Evolutionary conservation across 2,113 vertebrate genomes (phyloP).

Genomic region (Leptobrachium leishanense): DNA sequence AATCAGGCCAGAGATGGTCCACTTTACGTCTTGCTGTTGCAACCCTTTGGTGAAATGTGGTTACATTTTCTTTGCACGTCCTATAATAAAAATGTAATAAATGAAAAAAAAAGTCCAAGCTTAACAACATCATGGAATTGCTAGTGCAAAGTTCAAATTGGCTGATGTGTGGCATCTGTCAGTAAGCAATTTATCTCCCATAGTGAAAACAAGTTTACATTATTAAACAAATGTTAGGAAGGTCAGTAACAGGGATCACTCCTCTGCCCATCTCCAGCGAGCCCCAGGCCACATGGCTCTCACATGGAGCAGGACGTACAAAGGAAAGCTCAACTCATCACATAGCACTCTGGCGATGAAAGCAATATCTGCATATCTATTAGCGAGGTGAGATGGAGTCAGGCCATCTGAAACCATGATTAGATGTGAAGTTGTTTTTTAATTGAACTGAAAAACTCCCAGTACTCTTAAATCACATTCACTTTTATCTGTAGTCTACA

Average conservation of each 20-base stretch:
- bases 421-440: slow-evolving; percentile 15
- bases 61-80: no score
- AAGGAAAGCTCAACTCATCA: slow-evolving; percentile 20
- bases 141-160: background rate
- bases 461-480: no score
- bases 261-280: background rate
- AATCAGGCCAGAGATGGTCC: no score
- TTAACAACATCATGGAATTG: background rate
- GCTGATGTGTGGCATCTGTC: background rate
- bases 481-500: no score
- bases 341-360: slow-evolving; percentile 1
- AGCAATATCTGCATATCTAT: slow-evolving; percentile 22
- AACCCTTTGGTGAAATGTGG: no score
- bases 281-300: background rate
- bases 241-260: background rate
- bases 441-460: slow-evolving; percentile 15
- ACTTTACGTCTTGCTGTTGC: no score
- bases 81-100: no score
- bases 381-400: slow-evolving; percentile 32
- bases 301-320: background rate
- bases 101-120: background rate
- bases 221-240: slow-evolving; percentile 2
- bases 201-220: background rate
- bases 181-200: background rate
- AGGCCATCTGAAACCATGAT: slow-evolving; percentile 29